Base-by-base conservation (phyloP, 2,888 invertebrate species). In the Anoplius nigerrimus region DNA sequence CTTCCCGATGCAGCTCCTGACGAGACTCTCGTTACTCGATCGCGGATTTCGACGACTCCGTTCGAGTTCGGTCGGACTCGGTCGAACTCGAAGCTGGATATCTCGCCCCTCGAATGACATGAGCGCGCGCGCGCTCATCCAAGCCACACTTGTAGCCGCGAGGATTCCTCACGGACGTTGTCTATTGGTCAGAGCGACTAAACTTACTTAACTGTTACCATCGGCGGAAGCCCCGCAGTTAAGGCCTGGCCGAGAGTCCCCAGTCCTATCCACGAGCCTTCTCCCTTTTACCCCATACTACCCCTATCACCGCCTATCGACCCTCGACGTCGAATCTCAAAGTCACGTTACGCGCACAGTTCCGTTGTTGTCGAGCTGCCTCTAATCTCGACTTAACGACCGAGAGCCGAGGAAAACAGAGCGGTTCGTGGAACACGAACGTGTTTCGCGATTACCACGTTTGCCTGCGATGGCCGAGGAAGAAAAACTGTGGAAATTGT, bases 281-380 rank as follows among this genome's bases (percentile, higher is more conserved):
- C 8, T 54, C 62, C 58, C 61, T 24, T 66, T 34, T 34, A 34
- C 34, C 1, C 34, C 11, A 13, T 34, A n/a, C n/a, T n/a, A 6
- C 34, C 34, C 34, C 11, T 34, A 34, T 60, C 71, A 56, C 22
- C 69, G 51, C 61, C 60, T 69, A 71, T 71, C 69, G 71, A 69
- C 71, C 71, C 60, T 46, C 60, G 61, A 57, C 69, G 67, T 56
- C 46, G 63, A 67, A 67, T 60, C 67, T 67, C 67, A 70, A 69
- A 69, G 67, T 66, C 68, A 60, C 20, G 68, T 52, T 68, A 71
- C 70, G 43, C 68, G 70, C 68, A 34, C 34, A 34, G 34, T 34
- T 11, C 34, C 34, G 34, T 6, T 34, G 34, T 34, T 34, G 34
- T 11, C 11, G 34, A 11, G 34, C 34, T 34, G 34, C 34, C 11